These are phyloP conservation scores for Leptinotarsa peninsularis DNA, from an alignment of 2,888 invertebrate genomes.

Conservation along the genomic window DNA sequence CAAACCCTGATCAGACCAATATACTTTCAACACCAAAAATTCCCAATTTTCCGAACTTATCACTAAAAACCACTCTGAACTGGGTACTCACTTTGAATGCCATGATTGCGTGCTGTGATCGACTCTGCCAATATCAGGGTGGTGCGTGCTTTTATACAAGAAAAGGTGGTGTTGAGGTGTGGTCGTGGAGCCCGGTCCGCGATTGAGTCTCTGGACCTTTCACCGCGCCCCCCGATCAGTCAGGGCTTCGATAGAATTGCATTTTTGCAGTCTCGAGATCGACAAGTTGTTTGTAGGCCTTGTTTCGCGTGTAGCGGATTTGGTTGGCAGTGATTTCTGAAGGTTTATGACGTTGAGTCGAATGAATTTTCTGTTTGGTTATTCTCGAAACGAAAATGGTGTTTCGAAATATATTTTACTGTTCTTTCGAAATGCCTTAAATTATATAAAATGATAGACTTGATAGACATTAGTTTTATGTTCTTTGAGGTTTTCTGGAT, in stretches of 20 bases:
- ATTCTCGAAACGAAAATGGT: too few species aligned
- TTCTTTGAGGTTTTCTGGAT: background rate
- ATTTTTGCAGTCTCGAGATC: conserved; percentile 18
- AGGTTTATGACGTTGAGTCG: background rate
- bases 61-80: conserved; percentile 13
- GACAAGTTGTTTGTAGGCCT: conserved; percentile 3
- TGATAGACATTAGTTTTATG: background rate
- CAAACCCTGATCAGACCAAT: background rate
- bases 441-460: too few species aligned
- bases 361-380: background rate
- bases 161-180: conserved; percentile 20
- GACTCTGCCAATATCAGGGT: conserved; percentile 21
- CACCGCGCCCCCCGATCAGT: conserved; percentile 17
- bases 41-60: conserved; percentile 8
- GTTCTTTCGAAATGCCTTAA: too few species aligned
- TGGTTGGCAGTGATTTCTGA: background rate
- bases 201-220: conserved; percentile 20
- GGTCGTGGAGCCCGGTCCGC: background rate
- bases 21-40: background rate
- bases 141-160: conserved; percentile 25
- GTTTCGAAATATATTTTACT: too few species aligned
- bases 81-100: conserved; percentile 55
- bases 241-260: conserved; percentile 21
- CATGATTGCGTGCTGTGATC: conserved; percentile 48
- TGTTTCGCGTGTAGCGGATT: background rate